Evolutionary conservation across 2,113 vertebrate genomes (phyloP).

Genomic region (Psittacus erithacus): DNA sequence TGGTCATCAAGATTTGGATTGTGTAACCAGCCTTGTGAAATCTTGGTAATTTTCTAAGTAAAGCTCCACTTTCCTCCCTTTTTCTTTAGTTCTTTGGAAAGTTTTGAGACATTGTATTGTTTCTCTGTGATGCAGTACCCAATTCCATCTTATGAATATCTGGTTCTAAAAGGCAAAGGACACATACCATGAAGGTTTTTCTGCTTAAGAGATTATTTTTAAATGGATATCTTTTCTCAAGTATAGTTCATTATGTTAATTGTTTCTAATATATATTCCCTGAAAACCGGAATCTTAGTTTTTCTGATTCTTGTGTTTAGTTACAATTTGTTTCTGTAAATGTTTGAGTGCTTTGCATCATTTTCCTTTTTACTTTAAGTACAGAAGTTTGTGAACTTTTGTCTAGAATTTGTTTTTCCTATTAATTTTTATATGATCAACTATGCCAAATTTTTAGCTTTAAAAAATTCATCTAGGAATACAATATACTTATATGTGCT

Average conservation of each 20-base stretch:
- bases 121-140: neutral
- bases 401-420: neutral
- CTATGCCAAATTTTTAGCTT: neutral
- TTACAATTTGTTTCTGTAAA: neutral
- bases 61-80: neutral
- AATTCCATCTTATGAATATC: neutral
- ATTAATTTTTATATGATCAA: neutral
- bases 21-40: neutral
- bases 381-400: neutral
- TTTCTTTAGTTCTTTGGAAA: neutral
- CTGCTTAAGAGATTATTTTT: neutral
- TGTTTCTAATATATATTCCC: neutral
- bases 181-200: neutral
- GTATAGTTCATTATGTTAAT: neutral
- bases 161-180: neutral
- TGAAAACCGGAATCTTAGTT: neutral
- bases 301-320: neutral
- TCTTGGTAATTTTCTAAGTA: neutral
- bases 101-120: neutral
- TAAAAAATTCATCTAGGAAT: neutral
- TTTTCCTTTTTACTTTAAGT: neutral
- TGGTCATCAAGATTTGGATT: neutral
- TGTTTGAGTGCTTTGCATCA: fast-evolving
- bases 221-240: neutral
- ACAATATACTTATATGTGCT: neutral